Base-by-base conservation (phyloP, 2,888 invertebrate species). In the Limnephilus auricula region DNA sequence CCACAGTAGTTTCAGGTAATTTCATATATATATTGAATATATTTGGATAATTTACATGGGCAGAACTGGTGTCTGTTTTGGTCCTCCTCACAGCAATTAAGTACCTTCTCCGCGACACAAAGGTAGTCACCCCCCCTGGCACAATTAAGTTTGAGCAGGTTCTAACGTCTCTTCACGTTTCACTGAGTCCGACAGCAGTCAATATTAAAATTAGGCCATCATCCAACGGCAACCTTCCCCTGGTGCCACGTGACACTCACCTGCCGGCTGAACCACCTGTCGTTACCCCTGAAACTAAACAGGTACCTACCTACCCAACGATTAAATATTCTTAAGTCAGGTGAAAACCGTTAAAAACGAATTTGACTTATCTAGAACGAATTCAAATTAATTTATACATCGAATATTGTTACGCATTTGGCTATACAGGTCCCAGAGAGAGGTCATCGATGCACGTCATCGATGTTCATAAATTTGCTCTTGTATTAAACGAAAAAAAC, bases 221-320 rank as follows among this genome's bases (percentile, higher is more conserved):
- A 25, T n/a, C 65, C 65, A 65, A 65, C 65, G 65, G 10, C 65
- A 65, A 25, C 25, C 25, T n/a, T 65, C n/a, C 2, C 65, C 65
- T n/a, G 65, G 65, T 25, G 65, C 82, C 18, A 82, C 32, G 34
- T 37, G 82, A 32, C 9, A 9, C 82, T 9, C 82, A 82, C 82
- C 82, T 82, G 82, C 82, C 32, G 25, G 34, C 25, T 32, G 18
- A 13, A 82, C 80, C 82, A 82, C 82, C 82, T 82, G 82, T 82
- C 32, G 25, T 25, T 32, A 82, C 34, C 82, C 82, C 82, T 82
- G 82, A 3, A 65, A 82, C 82, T 82, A 82, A 34, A 82, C 32
- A 34, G 34, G 82, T 34, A 31, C 34, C 34, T 32, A 82, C 18
- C 34, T 25, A 10, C 34, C 25, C 25, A 82, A 34, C 18, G 6